phyloP scores from a whole-genome alignment of 1,140 invertebrate genomes.

The Dysdera silvatica region DNA sequence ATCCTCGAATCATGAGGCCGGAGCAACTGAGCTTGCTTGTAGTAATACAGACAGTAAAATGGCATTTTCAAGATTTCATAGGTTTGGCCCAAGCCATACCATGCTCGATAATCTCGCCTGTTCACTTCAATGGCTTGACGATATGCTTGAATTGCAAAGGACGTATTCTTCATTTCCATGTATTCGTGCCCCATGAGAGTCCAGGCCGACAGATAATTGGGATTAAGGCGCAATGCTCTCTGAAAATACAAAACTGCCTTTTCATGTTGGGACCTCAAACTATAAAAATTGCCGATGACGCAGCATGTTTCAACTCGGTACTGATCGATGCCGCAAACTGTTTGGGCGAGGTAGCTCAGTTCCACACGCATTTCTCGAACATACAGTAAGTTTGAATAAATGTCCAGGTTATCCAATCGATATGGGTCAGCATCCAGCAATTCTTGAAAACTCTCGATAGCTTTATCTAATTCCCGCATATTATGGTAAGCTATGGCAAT shows the following conservation, averaged over 20 bases:
- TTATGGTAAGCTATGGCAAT: slow-evolving; percentile 88
- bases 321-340: slow-evolving; percentile 88
- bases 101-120: slow-evolving; percentile 85
- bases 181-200: slow-evolving; percentile 98
- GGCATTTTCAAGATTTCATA: slow-evolving; percentile 98
- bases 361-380: slow-evolving; percentile 81
- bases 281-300: slow-evolving; percentile 99
- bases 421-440: slow-evolving; percentile 81
- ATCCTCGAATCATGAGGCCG: slow-evolving; percentile 91
- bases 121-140: slow-evolving; percentile 95
- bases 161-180: slow-evolving; percentile 97
- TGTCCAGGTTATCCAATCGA: slow-evolving; percentile 89
- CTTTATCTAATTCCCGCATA: slow-evolving; percentile 81
- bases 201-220: slow-evolving; percentile 89
- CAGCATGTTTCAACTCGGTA: slow-evolving; percentile 96
- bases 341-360: slow-evolving; percentile 85
- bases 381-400: slow-evolving; percentile 92
- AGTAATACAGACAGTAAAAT: slow-evolving; percentile 92
- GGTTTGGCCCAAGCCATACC: slow-evolving; percentile 96
- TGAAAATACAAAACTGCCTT: slow-evolving; percentile 90
- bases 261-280: slow-evolving; percentile 88
- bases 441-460: slow-evolving; percentile 71
- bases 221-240: slow-evolving; percentile 86
- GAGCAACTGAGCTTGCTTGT: slow-evolving; percentile 87
- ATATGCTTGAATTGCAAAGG: slow-evolving; percentile 94